A percentile compares a stretch with the other conserved stretches of the same genome.
These are phyloP conservation scores for Crambe crambe DNA, from an alignment of 37 sponge, comb jelly and placozoan genomes.

Conservation along the genomic window DNA sequence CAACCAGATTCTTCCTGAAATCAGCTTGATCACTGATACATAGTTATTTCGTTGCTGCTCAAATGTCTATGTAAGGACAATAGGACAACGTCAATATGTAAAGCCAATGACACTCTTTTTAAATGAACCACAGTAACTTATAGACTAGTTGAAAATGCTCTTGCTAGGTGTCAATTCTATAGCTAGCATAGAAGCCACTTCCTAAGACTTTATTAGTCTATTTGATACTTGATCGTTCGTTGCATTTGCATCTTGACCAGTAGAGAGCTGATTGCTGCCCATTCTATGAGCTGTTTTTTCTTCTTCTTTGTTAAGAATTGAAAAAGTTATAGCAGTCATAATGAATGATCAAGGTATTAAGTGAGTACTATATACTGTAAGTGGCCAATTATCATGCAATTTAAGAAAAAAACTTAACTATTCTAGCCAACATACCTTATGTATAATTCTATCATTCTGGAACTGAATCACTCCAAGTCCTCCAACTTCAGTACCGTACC, in stretches of 20 bases:
- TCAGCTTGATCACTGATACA: conserved; percentile 7
- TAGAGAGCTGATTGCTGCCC: no score
- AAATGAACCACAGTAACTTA: neutral
- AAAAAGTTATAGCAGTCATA: no score
- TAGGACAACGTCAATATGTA: no score
- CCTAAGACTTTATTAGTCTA: no score
- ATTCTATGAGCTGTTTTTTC: no score
- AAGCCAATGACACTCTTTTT: no score
- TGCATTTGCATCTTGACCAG: no score
- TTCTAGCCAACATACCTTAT: neutral
- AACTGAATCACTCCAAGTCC: conserved; percentile 39
- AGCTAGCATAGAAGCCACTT: no score
- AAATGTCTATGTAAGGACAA: neutral
- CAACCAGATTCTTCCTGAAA: conserved; percentile 29
- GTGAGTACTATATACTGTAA: neutral
- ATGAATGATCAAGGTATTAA: no score
- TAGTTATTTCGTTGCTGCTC: neutral
- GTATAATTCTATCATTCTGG: conserved; percentile 5
- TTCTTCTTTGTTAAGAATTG: no score
- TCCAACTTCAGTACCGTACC: conserved; percentile 61
- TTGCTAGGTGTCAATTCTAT: neutral
- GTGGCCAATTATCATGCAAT: neutral
- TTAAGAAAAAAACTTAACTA: neutral
- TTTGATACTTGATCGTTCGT: no score
- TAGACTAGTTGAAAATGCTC: neutral